Conservation (phyloP, 2,113 vertebrate species). For the Corynorhinus townsendii region DNA sequence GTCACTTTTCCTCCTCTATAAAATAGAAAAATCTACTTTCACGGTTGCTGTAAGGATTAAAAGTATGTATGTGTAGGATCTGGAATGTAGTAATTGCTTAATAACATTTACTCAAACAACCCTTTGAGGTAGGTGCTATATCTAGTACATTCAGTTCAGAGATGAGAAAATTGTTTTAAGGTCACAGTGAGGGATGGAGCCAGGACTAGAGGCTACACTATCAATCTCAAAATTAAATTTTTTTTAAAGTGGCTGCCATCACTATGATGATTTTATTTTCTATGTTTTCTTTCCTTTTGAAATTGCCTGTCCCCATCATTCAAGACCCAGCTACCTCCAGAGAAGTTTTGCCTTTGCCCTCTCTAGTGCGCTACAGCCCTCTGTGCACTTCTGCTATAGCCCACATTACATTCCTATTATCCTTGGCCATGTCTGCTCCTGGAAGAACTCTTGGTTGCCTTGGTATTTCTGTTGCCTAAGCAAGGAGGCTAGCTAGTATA, state of each 20-base stretch:
- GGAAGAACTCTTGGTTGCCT: neutral
- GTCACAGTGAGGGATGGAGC: neutral
- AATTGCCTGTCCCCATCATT: neutral
- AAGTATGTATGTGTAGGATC: neutral
- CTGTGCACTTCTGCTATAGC: neutral
- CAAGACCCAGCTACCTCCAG: neutral
- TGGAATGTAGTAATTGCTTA: neutral
- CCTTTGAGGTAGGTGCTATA: neutral
- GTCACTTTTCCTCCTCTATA: neutral
- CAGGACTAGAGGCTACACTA: neutral
- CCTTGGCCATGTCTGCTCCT: neutral
- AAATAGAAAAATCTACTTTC: neutral
- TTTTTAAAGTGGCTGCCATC: neutral
- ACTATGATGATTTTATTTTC: neutral
- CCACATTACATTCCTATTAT: neutral
- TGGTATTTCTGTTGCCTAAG: neutral
- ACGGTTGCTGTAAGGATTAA: neutral
- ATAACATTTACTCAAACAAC: neutral
- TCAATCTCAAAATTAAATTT: neutral
- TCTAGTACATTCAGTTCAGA: neutral
- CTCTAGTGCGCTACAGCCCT: neutral
- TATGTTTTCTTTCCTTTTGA: neutral
- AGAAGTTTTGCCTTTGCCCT: neutral
- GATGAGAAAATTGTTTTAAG: neutral
- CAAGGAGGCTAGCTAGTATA: neutral